Base-by-base conservation (phyloP, 2,888 invertebrate species). In the Stenurella melanura region DNA sequence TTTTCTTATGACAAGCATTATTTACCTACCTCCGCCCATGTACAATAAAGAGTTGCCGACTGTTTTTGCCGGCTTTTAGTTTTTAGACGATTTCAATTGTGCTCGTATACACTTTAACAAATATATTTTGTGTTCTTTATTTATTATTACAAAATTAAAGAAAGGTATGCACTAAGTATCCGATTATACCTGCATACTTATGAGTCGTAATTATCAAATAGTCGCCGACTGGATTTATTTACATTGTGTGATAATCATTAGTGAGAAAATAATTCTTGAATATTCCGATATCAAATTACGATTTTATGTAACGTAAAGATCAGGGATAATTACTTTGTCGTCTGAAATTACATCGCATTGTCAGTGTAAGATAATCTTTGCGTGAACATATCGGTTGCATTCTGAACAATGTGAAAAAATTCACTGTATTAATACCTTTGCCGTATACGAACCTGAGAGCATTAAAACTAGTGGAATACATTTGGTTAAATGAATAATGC, bases 301-400 rank as follows among this genome's bases (percentile, higher is more conserved):
- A 21, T 10, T 30, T 50, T 50, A 61, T 30, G 61, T 61, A 61
- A 30, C 34, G 21, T 34, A 61, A 30, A 12, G 61, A 61, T 61
- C 61, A 17, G 30, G n/a, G 61, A 30, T 60, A 60, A 60, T 61
- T 61, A 61, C 30, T 30, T 61, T n/a, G 30, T 15, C 58, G 61
- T 61, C n/a, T 61, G 61, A 30, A 61, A 61, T 61, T 61, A 12
- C 61, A 61, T 61, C 61, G n/a, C 30, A 30, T 61, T 30, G 61
- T 30, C 30, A 61, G 61, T n/a, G 61, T 61, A 61, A 61, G 26
- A 17, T 3, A 30, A 61, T 61, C 61, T 10, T n/a, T 61, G 12
- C 61, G 61, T 61, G 34, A 61, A 61, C 61, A 15, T 61, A 30
- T 61, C 61, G 61, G n/a, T 61, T 61, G 15, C 61, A 30, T 30